Evolutionary conservation across 2,888 invertebrate genomes (phyloP).

Genomic region (Apamea sordens): DNA sequence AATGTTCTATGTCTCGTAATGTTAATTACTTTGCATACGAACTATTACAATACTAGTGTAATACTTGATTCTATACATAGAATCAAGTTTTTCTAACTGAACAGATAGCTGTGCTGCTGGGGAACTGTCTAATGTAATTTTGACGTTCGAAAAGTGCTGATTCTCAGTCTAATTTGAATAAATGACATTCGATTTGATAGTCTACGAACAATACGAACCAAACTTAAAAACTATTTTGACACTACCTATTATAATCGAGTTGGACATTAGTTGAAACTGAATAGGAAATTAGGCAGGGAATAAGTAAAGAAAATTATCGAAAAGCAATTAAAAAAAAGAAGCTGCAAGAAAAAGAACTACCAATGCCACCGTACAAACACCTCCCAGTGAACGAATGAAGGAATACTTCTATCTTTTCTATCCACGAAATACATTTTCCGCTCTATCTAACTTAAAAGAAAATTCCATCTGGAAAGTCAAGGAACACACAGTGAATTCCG

Average conservation of each 20-base stretch:
- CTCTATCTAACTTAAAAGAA: conserved; percentile 47
- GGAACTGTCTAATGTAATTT: too few relatives aligned
- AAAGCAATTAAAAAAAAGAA: too few relatives aligned
- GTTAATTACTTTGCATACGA: too few relatives aligned
- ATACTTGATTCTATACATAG: too few relatives aligned
- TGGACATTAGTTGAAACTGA: not conserved
- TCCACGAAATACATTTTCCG: conserved; percentile 45
- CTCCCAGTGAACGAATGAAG: conserved; percentile 16
- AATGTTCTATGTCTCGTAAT: too few relatives aligned
- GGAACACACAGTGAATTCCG: conserved; percentile 33
- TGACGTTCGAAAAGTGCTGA: too few relatives aligned
- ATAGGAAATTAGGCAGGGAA: not conserved
- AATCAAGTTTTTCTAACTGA: too few relatives aligned
- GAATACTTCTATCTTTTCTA: conserved; percentile 19
- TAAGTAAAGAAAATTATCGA: not conserved
- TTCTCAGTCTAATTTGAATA: too few relatives aligned
- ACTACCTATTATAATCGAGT: not conserved
- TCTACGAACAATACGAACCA: not conserved
- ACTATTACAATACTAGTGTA: too few relatives aligned
- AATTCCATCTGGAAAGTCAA: conserved; percentile 44
- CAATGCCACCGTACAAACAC: not conserved
- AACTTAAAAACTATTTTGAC: not conserved
- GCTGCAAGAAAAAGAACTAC: not conserved
- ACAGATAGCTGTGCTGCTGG: too few relatives aligned
- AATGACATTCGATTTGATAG: too few relatives aligned